These are phyloP conservation scores for Erethizon dorsatum DNA, from an alignment of 2,797 vertebrate species.

Conservation along the genomic window DNA sequence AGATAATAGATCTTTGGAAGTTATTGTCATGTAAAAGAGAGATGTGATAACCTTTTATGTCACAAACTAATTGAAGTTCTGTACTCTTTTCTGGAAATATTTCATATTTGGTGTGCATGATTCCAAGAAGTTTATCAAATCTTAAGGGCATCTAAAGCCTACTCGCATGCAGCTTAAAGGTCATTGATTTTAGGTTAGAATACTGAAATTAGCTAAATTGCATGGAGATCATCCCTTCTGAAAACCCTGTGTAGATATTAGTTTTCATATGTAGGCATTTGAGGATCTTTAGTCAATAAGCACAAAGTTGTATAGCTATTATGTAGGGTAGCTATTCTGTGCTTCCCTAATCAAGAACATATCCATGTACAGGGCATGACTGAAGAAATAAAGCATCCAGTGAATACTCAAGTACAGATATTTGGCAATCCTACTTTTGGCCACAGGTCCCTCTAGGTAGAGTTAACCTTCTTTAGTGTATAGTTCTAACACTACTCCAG, in stretches of 20 bases:
- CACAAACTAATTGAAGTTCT: background rate
- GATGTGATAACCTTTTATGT: background rate
- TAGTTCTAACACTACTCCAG: background rate
- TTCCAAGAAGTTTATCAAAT: background rate
- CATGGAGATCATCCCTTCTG: background rate
- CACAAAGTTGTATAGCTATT: background rate
- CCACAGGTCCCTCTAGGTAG: background rate
- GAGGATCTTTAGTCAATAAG: background rate
- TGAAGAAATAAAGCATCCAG: background rate
- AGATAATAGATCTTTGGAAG: conserved; percentile 13
- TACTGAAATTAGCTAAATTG: background rate
- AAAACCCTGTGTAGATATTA: background rate
- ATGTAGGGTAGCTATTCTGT: background rate
- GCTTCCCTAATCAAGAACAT: background rate
- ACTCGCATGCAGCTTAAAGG: background rate
- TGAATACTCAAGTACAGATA: background rate
- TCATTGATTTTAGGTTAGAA: background rate
- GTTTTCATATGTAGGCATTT: background rate
- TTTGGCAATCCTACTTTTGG: background rate
- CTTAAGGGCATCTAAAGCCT: background rate
- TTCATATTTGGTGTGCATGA: background rate
- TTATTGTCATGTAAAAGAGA: background rate
- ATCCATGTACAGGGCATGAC: background rate
- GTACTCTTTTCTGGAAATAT: background rate
- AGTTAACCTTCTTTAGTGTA: background rate